These are phyloP conservation scores for Prunella himalayana DNA, from an alignment of 2,113 vertebrate species.

Conservation along the genomic window DNA sequence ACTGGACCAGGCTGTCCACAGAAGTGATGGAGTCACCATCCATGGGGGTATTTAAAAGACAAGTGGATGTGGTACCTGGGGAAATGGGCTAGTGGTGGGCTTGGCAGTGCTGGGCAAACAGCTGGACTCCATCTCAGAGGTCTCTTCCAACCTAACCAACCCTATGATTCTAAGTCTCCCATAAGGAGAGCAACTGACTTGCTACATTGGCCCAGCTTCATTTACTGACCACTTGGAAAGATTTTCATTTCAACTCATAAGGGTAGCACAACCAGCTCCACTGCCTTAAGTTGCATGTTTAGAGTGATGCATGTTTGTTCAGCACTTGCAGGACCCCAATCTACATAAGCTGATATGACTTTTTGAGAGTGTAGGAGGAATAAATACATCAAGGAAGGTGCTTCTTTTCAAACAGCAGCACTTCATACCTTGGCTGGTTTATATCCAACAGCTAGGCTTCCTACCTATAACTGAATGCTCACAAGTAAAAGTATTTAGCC, in stretches of 20 bases:
- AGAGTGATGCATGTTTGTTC: background rate
- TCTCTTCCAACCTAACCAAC: background rate
- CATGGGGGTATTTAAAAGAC: background rate
- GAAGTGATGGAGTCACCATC: background rate
- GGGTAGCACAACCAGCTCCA: background rate
- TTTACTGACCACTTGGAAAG: background rate
- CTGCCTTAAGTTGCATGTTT: background rate
- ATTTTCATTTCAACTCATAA: background rate
- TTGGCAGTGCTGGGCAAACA: background rate
- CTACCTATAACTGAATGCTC: background rate
- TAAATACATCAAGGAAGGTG: background rate
- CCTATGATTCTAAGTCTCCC: background rate
- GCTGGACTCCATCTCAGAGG: background rate
- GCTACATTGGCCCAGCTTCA: background rate
- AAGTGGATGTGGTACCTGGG: background rate
- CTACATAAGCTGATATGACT: background rate
- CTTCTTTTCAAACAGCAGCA: background rate
- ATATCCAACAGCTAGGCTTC: background rate
- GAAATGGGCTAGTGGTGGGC: background rate
- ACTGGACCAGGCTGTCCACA: background rate
- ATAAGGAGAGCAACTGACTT: background rate
- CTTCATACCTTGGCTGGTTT: background rate
- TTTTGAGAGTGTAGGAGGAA: background rate
- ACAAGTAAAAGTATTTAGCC: background rate
- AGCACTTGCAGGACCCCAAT: background rate